These are phyloP conservation scores for Ceriagrion tenellum DNA, from an alignment of 2,888 invertebrate genomes.

Conservation along the genomic window DNA sequence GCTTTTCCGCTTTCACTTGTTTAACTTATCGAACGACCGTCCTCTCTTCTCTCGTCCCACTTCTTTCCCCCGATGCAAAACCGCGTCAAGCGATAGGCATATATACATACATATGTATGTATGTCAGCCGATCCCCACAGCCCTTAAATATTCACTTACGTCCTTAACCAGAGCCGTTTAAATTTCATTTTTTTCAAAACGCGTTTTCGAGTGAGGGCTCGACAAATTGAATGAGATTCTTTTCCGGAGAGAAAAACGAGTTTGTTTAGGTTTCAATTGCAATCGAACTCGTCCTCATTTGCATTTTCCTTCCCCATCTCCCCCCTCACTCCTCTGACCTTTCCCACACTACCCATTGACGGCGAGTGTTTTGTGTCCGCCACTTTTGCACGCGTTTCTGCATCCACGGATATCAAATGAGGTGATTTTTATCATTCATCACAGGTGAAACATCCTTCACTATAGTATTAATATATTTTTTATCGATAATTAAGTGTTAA, in stretches of 20 bases:
- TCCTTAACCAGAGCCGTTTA: background rate
- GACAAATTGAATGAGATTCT: constrained; percentile 11
- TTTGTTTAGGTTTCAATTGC: background rate
- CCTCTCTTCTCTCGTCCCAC: background rate
- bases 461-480: too few species aligned
- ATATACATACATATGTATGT: background rate
- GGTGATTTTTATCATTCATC: too few species aligned
- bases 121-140: background rate
- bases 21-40: background rate
- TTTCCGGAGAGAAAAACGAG: background rate
- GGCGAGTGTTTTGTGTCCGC: too few species aligned
- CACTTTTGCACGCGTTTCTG: background rate
- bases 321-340: background rate
- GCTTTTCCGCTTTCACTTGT: constrained; percentile 24
- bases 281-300: background rate
- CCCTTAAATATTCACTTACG: background rate
- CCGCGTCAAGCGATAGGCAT: background rate
- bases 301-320: background rate
- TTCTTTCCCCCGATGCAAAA: background rate
- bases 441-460: too few species aligned
- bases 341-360: too few species aligned
- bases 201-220: background rate
- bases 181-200: background rate
- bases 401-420: background rate
- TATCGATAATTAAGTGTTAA: too few species aligned